Evolutionary conservation across 1,140 invertebrate genomes (phyloP).

Genomic region (Charaxes varanes): DNA sequence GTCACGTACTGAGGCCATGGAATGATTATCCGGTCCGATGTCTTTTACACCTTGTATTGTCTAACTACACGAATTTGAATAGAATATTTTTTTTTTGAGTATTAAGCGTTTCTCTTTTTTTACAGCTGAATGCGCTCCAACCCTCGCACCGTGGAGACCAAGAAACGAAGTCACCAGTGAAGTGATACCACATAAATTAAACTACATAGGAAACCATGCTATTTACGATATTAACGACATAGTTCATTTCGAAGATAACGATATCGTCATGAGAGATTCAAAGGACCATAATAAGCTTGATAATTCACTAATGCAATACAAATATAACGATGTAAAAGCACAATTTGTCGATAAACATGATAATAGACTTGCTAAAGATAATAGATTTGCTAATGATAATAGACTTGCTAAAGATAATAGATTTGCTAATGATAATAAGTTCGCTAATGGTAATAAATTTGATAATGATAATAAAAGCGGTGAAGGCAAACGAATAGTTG

Average conservation of each 20-base stretch:
- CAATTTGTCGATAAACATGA: conserved; percentile 26
- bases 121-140: conserved; percentile 88
- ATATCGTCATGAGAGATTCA: conserved; percentile 60
- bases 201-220: conserved; percentile 29
- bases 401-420: conserved; percentile 32
- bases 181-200: conserved; percentile 25
- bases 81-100: no score
- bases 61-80: no score
- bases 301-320: conserved; percentile 32
- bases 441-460: conserved; percentile 33
- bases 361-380: conserved; percentile 31
- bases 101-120: no score
- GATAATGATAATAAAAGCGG: conserved; percentile 23
- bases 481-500: no score
- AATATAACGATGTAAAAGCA: conserved; percentile 22
- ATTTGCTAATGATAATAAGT: conserved; percentile 22
- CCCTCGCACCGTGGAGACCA: conserved; percentile 52
- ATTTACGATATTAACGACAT: conserved; percentile 65
- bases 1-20: no score
- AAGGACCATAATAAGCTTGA: conserved; percentile 56
- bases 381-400: no score
- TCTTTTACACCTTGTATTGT: no score
- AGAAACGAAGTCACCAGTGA: conserved; percentile 45
- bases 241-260: conserved; percentile 65
- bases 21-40: no score